phyloP scores from a whole-genome alignment of 2,888 invertebrate genomes.

The Ophonus ardosiacus region DNA sequence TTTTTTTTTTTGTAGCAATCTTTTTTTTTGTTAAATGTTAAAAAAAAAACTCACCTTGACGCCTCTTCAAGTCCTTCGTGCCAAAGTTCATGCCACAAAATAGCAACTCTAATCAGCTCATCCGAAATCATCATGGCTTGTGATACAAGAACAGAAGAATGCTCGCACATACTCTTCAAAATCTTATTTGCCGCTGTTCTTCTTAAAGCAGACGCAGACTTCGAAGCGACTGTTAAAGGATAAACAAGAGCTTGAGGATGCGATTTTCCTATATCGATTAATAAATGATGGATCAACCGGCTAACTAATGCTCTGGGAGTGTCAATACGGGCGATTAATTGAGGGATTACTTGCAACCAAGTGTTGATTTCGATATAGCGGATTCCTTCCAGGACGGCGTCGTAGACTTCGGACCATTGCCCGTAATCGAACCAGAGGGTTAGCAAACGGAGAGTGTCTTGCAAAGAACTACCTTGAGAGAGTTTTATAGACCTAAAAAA shows the following conservation, averaged over 20 bases:
- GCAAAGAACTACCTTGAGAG: conserved; percentile 94
- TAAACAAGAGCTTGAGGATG: conserved; percentile 99
- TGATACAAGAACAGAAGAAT: conserved; percentile 93
- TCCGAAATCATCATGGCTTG: conserved; percentile 98
- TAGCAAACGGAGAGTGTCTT: conserved; percentile 95
- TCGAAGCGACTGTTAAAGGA: conserved; percentile 97
- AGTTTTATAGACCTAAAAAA: conserved; percentile 89
- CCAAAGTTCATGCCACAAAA: conserved; percentile 99
- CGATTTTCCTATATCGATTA: conserved; percentile 97
- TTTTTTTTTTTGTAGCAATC: background rate
- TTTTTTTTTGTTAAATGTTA: background rate
- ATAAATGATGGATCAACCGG: conserved; percentile 92
- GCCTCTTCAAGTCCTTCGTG: conserved; percentile 98
- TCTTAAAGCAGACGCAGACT: conserved; percentile 91
- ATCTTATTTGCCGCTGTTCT: conserved; percentile 96
- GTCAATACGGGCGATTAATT: conserved; percentile 98
- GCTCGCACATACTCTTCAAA: conserved; percentile 96
- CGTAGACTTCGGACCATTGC: conserved; percentile 94
- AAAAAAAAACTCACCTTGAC: conserved; percentile 77
- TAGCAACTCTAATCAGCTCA: conserved; percentile 97
- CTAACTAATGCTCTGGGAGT: conserved; percentile 93
- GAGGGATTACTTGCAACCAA: conserved; percentile 99
- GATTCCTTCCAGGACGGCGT: conserved; percentile 94
- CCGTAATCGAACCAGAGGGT: conserved; percentile 99
- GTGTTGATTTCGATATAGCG: conserved; percentile 97